Evolutionary conservation across 2,888 invertebrate species (phyloP).

Genomic region (Neoascia interrupta): DNA sequence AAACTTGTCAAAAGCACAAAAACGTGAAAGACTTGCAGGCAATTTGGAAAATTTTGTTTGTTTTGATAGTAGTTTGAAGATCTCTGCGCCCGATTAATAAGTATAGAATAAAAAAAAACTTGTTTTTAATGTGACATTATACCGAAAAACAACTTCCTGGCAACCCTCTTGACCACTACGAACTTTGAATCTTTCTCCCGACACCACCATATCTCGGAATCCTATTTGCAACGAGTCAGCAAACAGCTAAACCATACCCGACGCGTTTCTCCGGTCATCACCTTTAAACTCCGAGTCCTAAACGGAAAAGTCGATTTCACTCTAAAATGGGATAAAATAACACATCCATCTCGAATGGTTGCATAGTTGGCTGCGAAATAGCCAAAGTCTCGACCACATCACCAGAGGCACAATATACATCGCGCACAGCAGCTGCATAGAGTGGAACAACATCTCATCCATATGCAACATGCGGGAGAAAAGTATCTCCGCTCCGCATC

Average conservation of each 20-base stretch:
- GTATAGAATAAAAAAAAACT: too few species aligned
- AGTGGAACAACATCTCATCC: slow-evolving; percentile 44
- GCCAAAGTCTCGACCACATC: slow-evolving; percentile 32
- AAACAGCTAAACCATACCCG: slow-evolving; percentile 6
- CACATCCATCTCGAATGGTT: too few species aligned
- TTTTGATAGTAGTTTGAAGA: too few species aligned
- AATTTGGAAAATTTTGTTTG: too few species aligned
- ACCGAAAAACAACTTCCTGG: too few species aligned
- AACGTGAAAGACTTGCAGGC: too few species aligned
- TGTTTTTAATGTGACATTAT: too few species aligned
- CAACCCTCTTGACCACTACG: slow-evolving; percentile 36
- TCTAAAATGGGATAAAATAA: slow-evolving; percentile 57
- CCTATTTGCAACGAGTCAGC: slow-evolving; percentile 44
- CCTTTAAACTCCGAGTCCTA: slow-evolving; percentile 44
- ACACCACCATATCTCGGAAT: slow-evolving; percentile 34
- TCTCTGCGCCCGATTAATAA: too few species aligned
- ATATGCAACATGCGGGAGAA: slow-evolving; percentile 68
- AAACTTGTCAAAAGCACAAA: too few species aligned
- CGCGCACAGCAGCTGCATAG: neutral
- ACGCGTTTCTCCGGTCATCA: slow-evolving; percentile 62
- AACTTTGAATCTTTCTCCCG: too few species aligned
- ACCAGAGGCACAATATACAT: slow-evolving; percentile 2
- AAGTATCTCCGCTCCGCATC: slow-evolving; percentile 56
- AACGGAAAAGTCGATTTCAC: slow-evolving; percentile 65
- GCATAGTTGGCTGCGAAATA: slow-evolving; percentile 25